phyloP scores from a whole-genome alignment of 2,113 vertebrate species.

The Nerophis lumbriciformis region DNA sequence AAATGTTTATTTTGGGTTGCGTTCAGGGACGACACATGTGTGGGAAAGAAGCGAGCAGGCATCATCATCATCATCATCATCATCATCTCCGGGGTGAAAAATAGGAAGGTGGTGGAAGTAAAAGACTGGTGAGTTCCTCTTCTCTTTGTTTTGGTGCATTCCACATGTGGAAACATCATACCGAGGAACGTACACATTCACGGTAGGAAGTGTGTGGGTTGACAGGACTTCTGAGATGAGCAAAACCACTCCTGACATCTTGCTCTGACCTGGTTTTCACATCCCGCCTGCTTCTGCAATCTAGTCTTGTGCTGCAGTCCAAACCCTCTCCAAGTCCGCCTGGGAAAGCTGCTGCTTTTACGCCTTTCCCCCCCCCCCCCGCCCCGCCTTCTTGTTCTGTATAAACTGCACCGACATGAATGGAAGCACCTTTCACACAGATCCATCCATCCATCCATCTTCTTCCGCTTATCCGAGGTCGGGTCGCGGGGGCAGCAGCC shows the following conservation, averaged over 20 bases:
- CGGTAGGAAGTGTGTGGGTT: conserved; percentile 66
- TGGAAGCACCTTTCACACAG: too few species aligned
- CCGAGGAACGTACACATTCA: conserved; percentile 1
- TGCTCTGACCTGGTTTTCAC: conserved; percentile 56
- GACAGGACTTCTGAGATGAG: conserved; percentile 63
- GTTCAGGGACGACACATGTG: conserved; percentile 68
- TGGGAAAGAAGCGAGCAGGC: conserved; percentile 61
- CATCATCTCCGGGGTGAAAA: conserved; percentile 52
- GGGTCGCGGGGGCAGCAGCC: too few species aligned
- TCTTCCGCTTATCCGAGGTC: too few species aligned
- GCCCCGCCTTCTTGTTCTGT: too few species aligned
- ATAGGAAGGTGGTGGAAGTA: conserved; percentile 66
- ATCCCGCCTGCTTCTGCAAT: not conserved
- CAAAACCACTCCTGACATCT: conserved; percentile 57
- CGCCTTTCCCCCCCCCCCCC: too few species aligned
- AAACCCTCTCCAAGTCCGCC: too few species aligned
- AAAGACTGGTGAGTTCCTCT: conserved; percentile 46
- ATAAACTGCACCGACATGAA: too few species aligned
- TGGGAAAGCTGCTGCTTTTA: too few species aligned
- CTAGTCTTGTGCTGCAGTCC: not conserved
- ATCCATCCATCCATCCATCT: too few species aligned
- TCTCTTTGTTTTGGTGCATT: conserved; percentile 1
- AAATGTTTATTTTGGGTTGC: conserved; percentile 71
- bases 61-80: conserved; percentile 35
- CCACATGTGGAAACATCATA: conserved; percentile 21